Conservation (phyloP, 64 coral and sea anemone species). For the Stichodactyla helianthus region DNA sequence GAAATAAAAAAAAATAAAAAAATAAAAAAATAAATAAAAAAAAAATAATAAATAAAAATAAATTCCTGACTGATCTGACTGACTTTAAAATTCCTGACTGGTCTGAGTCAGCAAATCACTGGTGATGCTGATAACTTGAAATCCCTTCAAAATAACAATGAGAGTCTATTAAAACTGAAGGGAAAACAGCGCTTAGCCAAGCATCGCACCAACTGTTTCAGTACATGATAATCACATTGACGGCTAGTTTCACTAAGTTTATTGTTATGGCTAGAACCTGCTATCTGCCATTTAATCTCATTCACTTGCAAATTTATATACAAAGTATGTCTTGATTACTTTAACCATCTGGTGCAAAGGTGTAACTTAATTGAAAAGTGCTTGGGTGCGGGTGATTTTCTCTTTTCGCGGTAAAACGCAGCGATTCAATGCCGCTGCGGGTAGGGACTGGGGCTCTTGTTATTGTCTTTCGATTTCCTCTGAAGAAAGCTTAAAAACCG, state of each 20-base stretch:
- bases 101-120: no score
- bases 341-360: slow-evolving; percentile 3
- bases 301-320: slow-evolving; percentile 1
- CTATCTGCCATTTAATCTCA: not conserved
- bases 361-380: not conserved
- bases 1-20: no score
- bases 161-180: not conserved
- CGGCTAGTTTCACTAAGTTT: not conserved
- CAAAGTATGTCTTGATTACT: not conserved
- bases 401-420: not conserved
- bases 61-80: no score
- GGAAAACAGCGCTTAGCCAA: not conserved
- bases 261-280: not conserved
- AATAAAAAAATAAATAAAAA: no score
- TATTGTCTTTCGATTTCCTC: not conserved
- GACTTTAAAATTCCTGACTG: no score
- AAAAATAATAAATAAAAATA: no score
- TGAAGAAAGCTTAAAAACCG: not conserved
- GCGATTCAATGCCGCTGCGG: not conserved
- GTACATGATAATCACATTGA: not conserved
- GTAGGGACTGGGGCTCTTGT: not conserved
- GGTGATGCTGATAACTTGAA: no score
- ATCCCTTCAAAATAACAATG: no score
- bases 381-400: not conserved
- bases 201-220: not conserved